These are phyloP conservation scores for Argyra leucocephala DNA, from an alignment of 2,888 invertebrate genomes.

Conservation along the genomic window DNA sequence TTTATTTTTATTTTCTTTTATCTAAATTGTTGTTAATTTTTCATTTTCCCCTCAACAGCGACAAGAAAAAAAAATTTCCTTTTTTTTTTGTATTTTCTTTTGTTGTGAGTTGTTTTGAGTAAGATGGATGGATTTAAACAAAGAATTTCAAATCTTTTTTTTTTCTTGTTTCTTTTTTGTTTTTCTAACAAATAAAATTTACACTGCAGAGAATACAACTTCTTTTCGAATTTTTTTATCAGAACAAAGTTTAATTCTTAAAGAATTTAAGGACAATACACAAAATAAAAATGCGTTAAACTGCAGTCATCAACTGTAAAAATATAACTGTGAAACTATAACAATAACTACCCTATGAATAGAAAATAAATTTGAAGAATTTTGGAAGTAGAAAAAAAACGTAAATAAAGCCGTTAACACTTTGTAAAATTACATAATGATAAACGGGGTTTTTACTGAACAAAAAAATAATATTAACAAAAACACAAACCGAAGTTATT, in stretches of 20 bases:
- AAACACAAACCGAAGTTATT: too few species aligned
- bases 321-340: too few species aligned
- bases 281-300: background rate
- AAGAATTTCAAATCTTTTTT: background rate
- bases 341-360: background rate
- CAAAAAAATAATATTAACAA: too few species aligned
- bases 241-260: too few species aligned
- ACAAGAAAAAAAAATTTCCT: background rate
- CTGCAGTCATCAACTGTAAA: background rate
- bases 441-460: background rate
- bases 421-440: background rate
- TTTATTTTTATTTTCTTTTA: background rate
- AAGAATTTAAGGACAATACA: background rate
- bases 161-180: background rate
- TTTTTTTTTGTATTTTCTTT: background rate
- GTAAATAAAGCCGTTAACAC: conserved; percentile 1
- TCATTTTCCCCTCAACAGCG: background rate
- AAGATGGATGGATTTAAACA: conserved; percentile 2
- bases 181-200: too few species aligned
- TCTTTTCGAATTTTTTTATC: too few species aligned
- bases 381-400: background rate
- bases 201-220: too few species aligned
- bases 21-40: conserved; percentile 1
- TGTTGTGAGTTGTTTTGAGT: background rate
- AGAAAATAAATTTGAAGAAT: background rate